Conservation (phyloP, 2,888 invertebrate species). For the Luffia ferchaultella region DNA sequence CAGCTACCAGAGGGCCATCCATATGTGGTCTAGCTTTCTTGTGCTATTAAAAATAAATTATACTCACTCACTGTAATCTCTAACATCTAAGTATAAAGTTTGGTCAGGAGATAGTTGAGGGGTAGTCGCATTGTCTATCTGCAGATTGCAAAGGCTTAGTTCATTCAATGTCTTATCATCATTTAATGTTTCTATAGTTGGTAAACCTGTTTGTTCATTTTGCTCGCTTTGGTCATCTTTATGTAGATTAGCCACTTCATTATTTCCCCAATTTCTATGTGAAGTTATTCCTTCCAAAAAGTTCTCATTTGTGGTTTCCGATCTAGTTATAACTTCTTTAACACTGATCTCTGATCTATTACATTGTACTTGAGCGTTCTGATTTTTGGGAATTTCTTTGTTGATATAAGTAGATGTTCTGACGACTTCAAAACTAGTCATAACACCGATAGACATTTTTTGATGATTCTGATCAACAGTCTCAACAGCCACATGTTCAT, state of each 20-base stretch:
- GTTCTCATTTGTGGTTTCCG: constrained; percentile 28
- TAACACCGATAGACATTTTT: constrained; percentile 74
- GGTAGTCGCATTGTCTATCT: constrained; percentile 52
- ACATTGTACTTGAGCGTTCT: constrained; percentile 48
- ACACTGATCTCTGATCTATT: constrained; percentile 51
- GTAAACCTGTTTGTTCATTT: not conserved
- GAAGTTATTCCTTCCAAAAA: constrained; percentile 52
- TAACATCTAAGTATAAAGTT: constrained; percentile 49
- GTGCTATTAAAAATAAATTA: not conserved
- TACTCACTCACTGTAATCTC: constrained; percentile 56
- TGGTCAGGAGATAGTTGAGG: constrained; percentile 55
- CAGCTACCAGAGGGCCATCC: too few species aligned
- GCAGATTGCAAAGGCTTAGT: constrained; percentile 50
- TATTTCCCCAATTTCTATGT: constrained; percentile 8
- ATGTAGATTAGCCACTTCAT: constrained; percentile 4
- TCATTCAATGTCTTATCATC: constrained; percentile 54
- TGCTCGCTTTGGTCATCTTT: not conserved
- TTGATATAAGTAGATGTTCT: constrained; percentile 53
- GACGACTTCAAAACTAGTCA: constrained; percentile 75
- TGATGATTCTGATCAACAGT: constrained; percentile 40
- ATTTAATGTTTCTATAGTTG: too few species aligned
- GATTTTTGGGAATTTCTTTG: constrained; percentile 38
- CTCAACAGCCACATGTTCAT: constrained; percentile 36
- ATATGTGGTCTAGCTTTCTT: too few species aligned
- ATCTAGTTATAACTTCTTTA: constrained; percentile 39